Conservation (phyloP, 92 coral and sea anemone species). For the Heliopora coerulea region DNA sequence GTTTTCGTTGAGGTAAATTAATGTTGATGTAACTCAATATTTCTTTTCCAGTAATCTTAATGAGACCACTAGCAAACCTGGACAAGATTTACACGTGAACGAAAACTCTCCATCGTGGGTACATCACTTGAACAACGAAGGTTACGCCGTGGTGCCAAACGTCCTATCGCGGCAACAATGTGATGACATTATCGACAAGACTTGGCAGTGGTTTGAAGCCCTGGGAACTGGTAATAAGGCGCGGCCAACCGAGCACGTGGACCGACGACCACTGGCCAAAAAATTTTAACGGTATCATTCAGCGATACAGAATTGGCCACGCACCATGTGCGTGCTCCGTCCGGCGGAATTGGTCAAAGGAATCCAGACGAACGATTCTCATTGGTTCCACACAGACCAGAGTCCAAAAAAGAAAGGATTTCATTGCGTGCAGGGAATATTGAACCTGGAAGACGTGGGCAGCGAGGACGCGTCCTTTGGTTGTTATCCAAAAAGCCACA, state of each 20-base stretch:
- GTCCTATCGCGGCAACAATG: conserved; percentile 11
- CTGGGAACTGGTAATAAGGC: conserved; percentile 31
- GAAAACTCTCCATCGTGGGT: conserved; percentile 24
- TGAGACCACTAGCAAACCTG: neutral
- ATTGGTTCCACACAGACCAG: conserved; percentile 36
- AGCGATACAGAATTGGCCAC: conserved; percentile 31
- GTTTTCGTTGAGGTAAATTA: too few relatives aligned
- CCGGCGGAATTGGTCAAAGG: conserved; percentile 15
- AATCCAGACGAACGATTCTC: neutral
- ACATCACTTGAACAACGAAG: conserved; percentile 6
- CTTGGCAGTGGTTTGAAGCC: conserved; percentile 14
- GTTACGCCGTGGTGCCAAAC: conserved; percentile 33
- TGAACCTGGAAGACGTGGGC: conserved; percentile 28
- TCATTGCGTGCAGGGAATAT: conserved; percentile 30
- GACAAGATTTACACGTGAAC: conserved; percentile 7
- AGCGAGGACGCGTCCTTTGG: conserved; percentile 22
- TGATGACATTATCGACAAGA: conserved; percentile 14
- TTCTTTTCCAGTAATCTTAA: too few relatives aligned
- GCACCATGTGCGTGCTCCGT: conserved; percentile 26
- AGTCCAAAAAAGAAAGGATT: conserved; percentile 31
- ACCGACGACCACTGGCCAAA: conserved; percentile 27
- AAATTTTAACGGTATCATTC: conserved; percentile 29
- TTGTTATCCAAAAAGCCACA: conserved; percentile 39
- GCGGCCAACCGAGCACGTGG: conserved; percentile 21
- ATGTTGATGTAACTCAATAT: too few relatives aligned